phyloP scores from a whole-genome alignment of 2,888 invertebrate species.

The Habrosyne pyritoides region DNA sequence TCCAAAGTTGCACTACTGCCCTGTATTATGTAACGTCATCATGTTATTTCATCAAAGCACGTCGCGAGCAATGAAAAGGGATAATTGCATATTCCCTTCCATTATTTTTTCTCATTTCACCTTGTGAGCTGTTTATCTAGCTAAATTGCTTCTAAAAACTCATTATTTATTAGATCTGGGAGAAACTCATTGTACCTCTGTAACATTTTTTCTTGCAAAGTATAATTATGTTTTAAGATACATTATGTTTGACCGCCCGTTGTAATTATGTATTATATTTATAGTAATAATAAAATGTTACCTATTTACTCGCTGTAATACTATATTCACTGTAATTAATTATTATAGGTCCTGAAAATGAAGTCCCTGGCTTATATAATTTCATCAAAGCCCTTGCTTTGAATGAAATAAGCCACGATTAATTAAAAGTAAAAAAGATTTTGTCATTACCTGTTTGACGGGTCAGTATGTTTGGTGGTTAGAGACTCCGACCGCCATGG shows the following conservation, averaged over 20 bases:
- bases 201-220: neutral
- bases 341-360: too few relatives aligned
- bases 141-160: slow-evolving; percentile 54
- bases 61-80: slow-evolving; percentile 60
- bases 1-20: slow-evolving; percentile 6
- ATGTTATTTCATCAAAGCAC: slow-evolving; percentile 32
- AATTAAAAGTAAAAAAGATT: too few relatives aligned
- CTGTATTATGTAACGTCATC: slow-evolving; percentile 17
- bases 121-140: slow-evolving; percentile 51
- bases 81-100: slow-evolving; percentile 65
- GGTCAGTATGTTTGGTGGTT: too few relatives aligned
- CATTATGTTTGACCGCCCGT: neutral
- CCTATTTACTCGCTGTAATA: too few relatives aligned
- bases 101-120: slow-evolving; percentile 65
- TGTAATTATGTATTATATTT: too few relatives aligned
- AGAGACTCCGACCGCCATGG: too few relatives aligned
- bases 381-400: too few relatives aligned
- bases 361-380: too few relatives aligned
- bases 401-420: too few relatives aligned
- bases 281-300: too few relatives aligned
- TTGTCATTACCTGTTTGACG: too few relatives aligned
- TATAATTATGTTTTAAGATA: neutral
- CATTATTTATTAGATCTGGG: slow-evolving; percentile 27
- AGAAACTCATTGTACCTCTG: neutral
- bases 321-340: too few relatives aligned